These are phyloP conservation scores for Hymenopus coronatus DNA, from an alignment of 2,888 invertebrate species.

Conservation along the genomic window DNA sequence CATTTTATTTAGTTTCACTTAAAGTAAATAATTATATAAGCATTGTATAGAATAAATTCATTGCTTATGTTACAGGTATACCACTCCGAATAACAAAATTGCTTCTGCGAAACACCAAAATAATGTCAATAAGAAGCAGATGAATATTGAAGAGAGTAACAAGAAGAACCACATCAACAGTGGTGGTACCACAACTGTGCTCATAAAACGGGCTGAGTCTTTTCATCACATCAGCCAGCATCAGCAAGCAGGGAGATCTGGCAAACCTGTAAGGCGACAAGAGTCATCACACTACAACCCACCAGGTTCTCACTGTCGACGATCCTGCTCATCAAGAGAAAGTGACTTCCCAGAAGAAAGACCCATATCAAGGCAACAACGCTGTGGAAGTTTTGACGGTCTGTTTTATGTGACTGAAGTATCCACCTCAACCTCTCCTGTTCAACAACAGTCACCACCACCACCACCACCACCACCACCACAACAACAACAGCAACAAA, in stretches of 20 bases:
- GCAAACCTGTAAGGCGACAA: not conserved
- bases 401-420: conserved; percentile 39
- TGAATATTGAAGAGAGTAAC: not conserved
- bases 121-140: not conserved
- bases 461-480: conserved; percentile 28
- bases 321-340: not conserved
- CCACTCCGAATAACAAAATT: not conserved
- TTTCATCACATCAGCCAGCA: conserved; percentile 41
- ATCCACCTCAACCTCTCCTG: not conserved
- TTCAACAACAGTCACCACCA: not conserved
- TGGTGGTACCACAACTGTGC: conserved; percentile 6
- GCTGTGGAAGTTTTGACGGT: conserved; percentile 48
- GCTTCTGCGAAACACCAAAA: not conserved
- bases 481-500: not conserved
- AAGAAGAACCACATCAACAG: conserved; percentile 34
- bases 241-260: not conserved
- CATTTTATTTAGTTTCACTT: too few relatives aligned
- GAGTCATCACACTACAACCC: not conserved
- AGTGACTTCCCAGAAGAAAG: not conserved
- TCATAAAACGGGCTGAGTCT: conserved; percentile 39
- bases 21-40: too few relatives aligned
- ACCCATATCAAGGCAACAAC: conserved; percentile 17
- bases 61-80: not conserved
- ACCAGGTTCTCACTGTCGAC: not conserved
- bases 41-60: not conserved